Percentiles rank a stretch among this genome's conserved stretches.
Evolutionary conservation across 2,888 invertebrate genomes (phyloP).

Genomic region (Apamea sordens): DNA sequence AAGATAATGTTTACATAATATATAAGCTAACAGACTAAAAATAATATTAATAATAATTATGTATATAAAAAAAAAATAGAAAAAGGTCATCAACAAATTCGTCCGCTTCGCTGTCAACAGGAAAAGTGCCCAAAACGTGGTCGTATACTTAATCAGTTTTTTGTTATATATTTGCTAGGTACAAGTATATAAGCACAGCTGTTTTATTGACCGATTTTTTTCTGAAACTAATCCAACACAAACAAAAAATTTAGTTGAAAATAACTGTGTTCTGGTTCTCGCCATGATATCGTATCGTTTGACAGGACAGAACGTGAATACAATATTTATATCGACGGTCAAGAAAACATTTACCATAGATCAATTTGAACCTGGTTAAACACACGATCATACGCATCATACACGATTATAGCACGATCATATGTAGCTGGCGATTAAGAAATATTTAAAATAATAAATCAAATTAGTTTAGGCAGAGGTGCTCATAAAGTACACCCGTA

Average conservation of each 20-base stretch:
- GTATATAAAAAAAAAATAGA: background rate
- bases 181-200: background rate
- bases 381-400: background rate
- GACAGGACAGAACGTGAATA: background rate
- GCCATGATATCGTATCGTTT: background rate
- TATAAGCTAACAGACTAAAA: too few relatives aligned
- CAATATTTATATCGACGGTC: background rate
- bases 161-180: background rate
- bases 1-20: too few relatives aligned
- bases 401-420: too few relatives aligned
- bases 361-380: slow-evolving; percentile 8
- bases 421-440: background rate
- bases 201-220: background rate
- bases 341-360: background rate
- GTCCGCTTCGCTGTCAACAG: background rate
- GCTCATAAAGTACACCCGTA: too few relatives aligned
- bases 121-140: background rate
- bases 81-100: background rate
- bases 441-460: background rate
- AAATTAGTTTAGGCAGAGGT: too few relatives aligned
- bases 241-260: background rate
- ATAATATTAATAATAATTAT: too few relatives aligned
- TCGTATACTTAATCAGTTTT: background rate
- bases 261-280: background rate
- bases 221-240: background rate